Conservation (phyloP, 2,888 invertebrate species). For the Pristionchus arcanus region DNA sequence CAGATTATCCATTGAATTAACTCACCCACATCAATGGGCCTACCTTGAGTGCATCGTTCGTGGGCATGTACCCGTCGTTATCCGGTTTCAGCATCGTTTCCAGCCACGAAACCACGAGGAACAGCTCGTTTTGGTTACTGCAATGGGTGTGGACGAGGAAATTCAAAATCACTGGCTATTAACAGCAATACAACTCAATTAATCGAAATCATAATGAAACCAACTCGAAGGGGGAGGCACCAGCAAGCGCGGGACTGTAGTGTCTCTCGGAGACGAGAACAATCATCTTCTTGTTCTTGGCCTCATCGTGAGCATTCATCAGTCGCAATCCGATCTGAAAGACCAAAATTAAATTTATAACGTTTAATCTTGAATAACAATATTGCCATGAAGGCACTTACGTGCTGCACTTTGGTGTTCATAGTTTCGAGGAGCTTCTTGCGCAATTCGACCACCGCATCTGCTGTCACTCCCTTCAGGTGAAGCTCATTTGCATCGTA, state of each 20-base stretch:
- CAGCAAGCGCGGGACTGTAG: slow-evolving; percentile 15
- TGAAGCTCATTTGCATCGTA: slow-evolving; percentile 32
- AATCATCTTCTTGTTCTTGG: background rate
- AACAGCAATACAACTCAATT: background rate
- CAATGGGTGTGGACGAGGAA: background rate
- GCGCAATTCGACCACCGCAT: background rate
- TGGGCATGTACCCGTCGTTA: slow-evolving; percentile 39
- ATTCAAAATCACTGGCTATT: too few relatives aligned
- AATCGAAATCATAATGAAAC: background rate
- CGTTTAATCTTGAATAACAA: background rate
- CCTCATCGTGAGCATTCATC: slow-evolving; percentile 25
- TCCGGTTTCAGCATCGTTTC: slow-evolving; percentile 44
- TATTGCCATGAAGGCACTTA: background rate
- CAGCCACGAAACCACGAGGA: slow-evolving; percentile 45
- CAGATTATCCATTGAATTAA: background rate
- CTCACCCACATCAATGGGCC: background rate
- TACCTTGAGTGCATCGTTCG: slow-evolving; percentile 44
- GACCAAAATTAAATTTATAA: background rate
- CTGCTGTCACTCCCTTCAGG: background rate
- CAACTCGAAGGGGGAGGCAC: slow-evolving; percentile 13
- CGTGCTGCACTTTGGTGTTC: slow-evolving; percentile 11
- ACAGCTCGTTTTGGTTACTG: slow-evolving; percentile 37
- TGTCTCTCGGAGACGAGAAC: slow-evolving; percentile 47
- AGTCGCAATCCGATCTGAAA: slow-evolving; percentile 42
- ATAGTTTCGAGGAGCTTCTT: slow-evolving; percentile 29